Evolutionary conservation across 2,888 invertebrate species (phyloP).

Genomic region (Cataglyphis altisquamis): DNA sequence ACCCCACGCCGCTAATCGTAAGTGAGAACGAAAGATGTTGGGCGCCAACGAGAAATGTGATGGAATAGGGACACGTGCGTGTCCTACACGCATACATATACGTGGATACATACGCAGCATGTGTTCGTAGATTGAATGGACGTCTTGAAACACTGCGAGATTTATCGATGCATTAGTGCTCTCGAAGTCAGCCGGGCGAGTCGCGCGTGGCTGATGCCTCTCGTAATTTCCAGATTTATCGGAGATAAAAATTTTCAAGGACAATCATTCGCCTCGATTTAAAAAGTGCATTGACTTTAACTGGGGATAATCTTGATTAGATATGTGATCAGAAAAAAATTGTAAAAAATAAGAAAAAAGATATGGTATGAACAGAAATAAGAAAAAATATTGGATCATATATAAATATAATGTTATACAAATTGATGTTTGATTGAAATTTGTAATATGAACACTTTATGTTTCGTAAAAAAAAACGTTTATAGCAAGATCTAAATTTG

Average conservation of each 20-base stretch:
- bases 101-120: conserved; percentile 13
- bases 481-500: conserved; percentile 9
- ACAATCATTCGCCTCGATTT: not conserved
- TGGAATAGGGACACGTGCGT: conserved; percentile 61
- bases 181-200: conserved; percentile 36
- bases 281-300: not conserved
- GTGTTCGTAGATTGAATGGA: conserved; percentile 48
- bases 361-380: not conserved
- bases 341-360: not conserved
- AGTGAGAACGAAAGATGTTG: conserved; percentile 49
- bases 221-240: conserved; percentile 53
- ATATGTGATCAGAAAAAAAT: not conserved
- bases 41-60: conserved; percentile 57
- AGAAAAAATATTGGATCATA: not conserved
- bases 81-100: conserved; percentile 3
- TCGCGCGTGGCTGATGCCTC: conserved; percentile 41
- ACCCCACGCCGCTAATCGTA: conserved; percentile 26
- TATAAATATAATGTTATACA: not conserved
- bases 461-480: conserved; percentile 17
- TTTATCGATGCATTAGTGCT: conserved; percentile 73
- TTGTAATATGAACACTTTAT: not conserved
- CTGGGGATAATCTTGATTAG: not conserved
- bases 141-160: conserved; percentile 54
- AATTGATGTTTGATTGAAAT: conserved; percentile 12
- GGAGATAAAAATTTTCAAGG: conserved; percentile 24